Base-by-base conservation (phyloP, 2,797 vertebrate species). In the Varecia variegata region DNA sequence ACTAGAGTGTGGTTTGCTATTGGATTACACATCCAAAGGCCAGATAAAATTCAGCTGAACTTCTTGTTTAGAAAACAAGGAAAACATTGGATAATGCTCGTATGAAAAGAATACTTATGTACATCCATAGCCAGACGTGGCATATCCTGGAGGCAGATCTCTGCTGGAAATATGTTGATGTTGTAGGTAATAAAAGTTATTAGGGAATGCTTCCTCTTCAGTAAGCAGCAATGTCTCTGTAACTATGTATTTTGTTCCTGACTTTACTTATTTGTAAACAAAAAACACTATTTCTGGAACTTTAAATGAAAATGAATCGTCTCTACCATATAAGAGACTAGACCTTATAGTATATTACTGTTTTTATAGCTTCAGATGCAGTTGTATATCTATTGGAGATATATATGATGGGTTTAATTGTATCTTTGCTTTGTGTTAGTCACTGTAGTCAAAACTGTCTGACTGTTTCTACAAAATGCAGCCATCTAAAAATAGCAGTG, bases 381-480 rank as follows among this genome's bases (percentile, higher is more conserved):
- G 7, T 94, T 94, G 52, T 80, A 45, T 81, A 23, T 94, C 13
- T 80, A 47, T 88, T 95, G 88, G 13, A 54, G 74, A 86, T 82
- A 73, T 2, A 3, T 87, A 11, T 83, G 9, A 15, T 91, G 3
- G 12, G 14, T 18, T 92, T 71, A 56, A 25, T 18, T 79, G 7
- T 56, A 47, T 92, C 27, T 93, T 77, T 85, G 25, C 38, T 84
- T 96, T 96, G 68, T 71, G 80, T 27, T 79, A 23, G 60, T 88
- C 13, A 0, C 70, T 85, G 50, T 50, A 67, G n/a, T 85, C 52
- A 94, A 40, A 97, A 62, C 4, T 71, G 3, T 67, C 86, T 82
- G 8, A 38, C 20, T 68, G 40, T 96, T 73, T 92, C 40, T 90
- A 68, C 86, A 92, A 45, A 95, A 97, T 67, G 68, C 50, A 93